Percentiles rank a stretch among this genome's conserved stretches.
phyloP scores from a whole-genome alignment of 2,113 vertebrate genomes.

The Anguilla rostrata region DNA sequence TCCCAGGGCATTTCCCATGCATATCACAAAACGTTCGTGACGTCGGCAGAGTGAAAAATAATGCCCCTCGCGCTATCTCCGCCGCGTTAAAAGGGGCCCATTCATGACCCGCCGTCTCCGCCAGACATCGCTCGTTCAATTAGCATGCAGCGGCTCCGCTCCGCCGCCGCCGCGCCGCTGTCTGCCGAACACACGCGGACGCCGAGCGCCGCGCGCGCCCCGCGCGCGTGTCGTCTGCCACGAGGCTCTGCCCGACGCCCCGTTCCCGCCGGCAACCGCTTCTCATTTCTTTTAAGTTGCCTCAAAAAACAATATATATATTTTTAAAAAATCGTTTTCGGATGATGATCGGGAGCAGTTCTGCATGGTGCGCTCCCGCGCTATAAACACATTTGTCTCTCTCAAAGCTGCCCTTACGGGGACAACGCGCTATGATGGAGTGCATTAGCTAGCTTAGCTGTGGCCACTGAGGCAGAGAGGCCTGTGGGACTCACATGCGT shows the following conservation, averaged over 20 bases:
- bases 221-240: neutral
- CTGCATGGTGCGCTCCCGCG: neutral
- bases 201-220: neutral
- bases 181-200: neutral
- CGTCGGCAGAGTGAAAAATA: constrained; percentile 2
- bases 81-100: constrained; percentile 14
- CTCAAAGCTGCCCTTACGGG: neutral
- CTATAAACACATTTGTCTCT: neutral
- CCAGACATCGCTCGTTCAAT: neutral
- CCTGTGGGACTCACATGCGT: neutral
- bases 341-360: neutral
- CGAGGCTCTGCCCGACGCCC: neutral
- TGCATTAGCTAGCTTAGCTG: neutral
- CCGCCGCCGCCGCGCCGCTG: neutral
- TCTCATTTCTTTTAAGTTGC: neutral
- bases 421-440: neutral
- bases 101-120: neutral
- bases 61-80: neutral
- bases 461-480: neutral
- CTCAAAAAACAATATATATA: neutral
- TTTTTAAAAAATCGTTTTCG: neutral
- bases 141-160: neutral
- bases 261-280: neutral
- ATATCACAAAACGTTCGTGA: constrained; percentile 20
- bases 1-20: constrained; percentile 13